A percentile compares a stretch with the other conserved stretches of the same genome.
phyloP scores from a whole-genome alignment of 2,113 vertebrate genomes.

The Amia ocellicauda region DNA sequence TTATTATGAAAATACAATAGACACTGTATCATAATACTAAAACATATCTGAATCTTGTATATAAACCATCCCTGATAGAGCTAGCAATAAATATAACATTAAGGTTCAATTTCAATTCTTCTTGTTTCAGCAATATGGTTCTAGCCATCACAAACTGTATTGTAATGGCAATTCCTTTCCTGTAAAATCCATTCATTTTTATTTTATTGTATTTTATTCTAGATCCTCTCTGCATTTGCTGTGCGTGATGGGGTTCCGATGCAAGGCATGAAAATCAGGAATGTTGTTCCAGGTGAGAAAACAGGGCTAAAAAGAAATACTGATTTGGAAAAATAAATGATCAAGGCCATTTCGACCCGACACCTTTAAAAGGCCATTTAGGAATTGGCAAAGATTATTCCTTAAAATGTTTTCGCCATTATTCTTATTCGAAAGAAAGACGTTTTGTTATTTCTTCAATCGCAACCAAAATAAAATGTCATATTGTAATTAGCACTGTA shows the following conservation, averaged over 20 bases:
- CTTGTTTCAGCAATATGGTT: too few relatives aligned
- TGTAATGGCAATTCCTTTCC: neutral
- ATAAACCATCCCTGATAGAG: too few relatives aligned
- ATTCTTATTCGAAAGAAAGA: too few relatives aligned
- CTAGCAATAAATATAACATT: too few relatives aligned
- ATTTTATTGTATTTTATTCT: slow-evolving; percentile 9
- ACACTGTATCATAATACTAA: too few relatives aligned
- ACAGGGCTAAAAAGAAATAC: neutral
- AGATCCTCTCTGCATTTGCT: slow-evolving; percentile 70
- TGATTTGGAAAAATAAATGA: slow-evolving; percentile 1
- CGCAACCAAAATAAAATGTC: too few relatives aligned
- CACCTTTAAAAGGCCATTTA: slow-evolving; percentile 18
- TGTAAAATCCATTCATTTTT: neutral
- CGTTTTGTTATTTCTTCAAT: too few relatives aligned
- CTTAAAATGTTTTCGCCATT: neutral
- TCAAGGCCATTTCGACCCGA: slow-evolving; percentile 20
- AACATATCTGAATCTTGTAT: too few relatives aligned
- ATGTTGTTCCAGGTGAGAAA: slow-evolving; percentile 69
- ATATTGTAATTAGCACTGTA: too few relatives aligned
- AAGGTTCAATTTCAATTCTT: too few relatives aligned
- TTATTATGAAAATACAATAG: too few relatives aligned
- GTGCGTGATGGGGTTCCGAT: slow-evolving; percentile 63
- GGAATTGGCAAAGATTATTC: neutral
- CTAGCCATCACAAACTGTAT: too few relatives aligned
- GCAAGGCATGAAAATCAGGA: slow-evolving; percentile 70